Conservation (phyloP, 1,140 invertebrate genomes). For the Pseudomyrmex pallidus region DNA sequence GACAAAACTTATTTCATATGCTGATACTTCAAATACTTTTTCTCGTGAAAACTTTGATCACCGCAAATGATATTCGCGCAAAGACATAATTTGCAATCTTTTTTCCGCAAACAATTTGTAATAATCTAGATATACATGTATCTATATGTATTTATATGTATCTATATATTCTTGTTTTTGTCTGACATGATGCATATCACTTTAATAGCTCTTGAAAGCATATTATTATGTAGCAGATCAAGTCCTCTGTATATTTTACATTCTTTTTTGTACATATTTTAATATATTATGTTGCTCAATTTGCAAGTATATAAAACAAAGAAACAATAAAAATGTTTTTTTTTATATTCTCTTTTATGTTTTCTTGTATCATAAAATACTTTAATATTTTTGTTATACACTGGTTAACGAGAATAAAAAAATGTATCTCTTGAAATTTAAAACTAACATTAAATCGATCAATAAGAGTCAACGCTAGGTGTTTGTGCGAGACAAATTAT, state of each 20-base stretch:
- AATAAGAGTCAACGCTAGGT: too few species aligned
- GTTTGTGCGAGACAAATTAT: too few species aligned
- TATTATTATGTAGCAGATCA: neutral
- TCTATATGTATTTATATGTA: neutral
- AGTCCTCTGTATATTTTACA: too few species aligned
- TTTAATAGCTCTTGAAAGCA: neutral
- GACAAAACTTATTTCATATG: conserved; percentile 15
- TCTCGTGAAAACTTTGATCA: neutral
- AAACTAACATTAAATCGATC: too few species aligned
- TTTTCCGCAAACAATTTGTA: neutral
- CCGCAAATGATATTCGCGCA: neutral
- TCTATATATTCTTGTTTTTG: neutral
- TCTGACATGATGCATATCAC: neutral
- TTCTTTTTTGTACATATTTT: too few species aligned
- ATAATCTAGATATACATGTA: neutral
- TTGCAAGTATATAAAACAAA: neutral
- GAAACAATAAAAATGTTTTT: neutral
- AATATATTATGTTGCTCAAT: neutral
- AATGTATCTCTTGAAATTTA: too few species aligned
- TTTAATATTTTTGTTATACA: too few species aligned
- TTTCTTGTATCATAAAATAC: neutral
- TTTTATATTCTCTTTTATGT: neutral
- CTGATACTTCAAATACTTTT: neutral
- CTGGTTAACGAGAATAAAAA: too few species aligned
- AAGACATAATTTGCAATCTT: neutral